Conservation (phyloP, 2,888 invertebrate species). For the Phragmatobia fuliginosa region DNA sequence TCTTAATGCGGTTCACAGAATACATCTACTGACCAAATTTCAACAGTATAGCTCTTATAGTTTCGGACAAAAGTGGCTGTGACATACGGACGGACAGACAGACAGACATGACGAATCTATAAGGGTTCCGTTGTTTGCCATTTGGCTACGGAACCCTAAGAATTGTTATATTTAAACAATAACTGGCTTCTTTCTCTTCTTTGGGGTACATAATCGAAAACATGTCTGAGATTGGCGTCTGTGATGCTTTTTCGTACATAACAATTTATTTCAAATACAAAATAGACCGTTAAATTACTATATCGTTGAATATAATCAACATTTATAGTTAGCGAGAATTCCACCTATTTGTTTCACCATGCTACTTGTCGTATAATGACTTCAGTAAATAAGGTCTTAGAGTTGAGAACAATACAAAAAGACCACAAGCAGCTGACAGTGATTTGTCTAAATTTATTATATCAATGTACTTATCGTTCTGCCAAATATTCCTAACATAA, state of each 20-base stretch:
- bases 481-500: neutral
- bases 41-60: too few species aligned
- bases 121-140: too few species aligned
- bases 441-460: neutral
- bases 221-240: slow-evolving; percentile 14
- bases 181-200: neutral
- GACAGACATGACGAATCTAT: too few species aligned
- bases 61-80: too few species aligned
- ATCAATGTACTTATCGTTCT: neutral
- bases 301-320: neutral
- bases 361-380: neutral
- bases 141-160: too few species aligned
- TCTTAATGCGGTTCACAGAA: too few species aligned
- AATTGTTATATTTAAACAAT: slow-evolving; percentile 5
- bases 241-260: slow-evolving; percentile 1
- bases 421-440: neutral
- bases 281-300: neutral
- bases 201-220: slow-evolving; percentile 21
- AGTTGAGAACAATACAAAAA: neutral
- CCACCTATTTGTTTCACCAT: neutral
- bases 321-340: neutral
- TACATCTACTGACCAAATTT: too few species aligned
- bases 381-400: neutral
- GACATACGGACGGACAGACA: too few species aligned
- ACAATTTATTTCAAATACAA: too few species aligned